These are phyloP conservation scores for Lycaon pictus DNA, from an alignment of 2,113 vertebrate genomes.

Conservation along the genomic window DNA sequence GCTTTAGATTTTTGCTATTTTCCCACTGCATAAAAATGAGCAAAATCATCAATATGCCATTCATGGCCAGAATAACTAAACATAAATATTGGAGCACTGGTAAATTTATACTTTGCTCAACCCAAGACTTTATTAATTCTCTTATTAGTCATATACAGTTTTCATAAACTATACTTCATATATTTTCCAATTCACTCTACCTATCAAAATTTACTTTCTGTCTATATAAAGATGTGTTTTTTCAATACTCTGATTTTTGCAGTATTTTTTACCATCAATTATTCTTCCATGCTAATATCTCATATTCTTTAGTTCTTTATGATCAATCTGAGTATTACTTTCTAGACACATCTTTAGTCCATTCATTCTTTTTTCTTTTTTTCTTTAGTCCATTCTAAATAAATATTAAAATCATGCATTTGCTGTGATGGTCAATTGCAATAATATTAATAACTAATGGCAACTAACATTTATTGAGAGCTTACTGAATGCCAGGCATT, in stretches of 20 bases:
- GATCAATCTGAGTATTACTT: background rate
- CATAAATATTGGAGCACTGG: background rate
- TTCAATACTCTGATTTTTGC: background rate
- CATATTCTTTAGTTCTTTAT: background rate
- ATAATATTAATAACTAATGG: constrained; percentile 23
- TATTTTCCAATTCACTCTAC: background rate
- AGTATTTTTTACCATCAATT: background rate
- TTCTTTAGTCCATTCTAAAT: background rate
- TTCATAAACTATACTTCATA: constrained; percentile 13
- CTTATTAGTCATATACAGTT: background rate
- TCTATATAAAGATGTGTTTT: background rate
- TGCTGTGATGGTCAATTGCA: background rate
- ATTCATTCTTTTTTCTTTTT: background rate
- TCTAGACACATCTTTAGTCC: background rate
- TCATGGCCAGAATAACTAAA: constrained; percentile 34
- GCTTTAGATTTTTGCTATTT: constrained; percentile 40
- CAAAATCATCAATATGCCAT: constrained; percentile 38
- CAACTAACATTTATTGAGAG: background rate
- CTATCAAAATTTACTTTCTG: constrained; percentile 14
- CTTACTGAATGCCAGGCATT: background rate
- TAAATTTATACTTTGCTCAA: constrained; percentile 50
- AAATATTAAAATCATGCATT: constrained; percentile 1
- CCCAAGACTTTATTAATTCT: background rate
- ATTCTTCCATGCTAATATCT: background rate
- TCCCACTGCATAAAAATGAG: constrained; percentile 33